phyloP scores from a whole-genome alignment of 64 coral and sea anemone genomes.

The Stichodactyla helianthus region DNA sequence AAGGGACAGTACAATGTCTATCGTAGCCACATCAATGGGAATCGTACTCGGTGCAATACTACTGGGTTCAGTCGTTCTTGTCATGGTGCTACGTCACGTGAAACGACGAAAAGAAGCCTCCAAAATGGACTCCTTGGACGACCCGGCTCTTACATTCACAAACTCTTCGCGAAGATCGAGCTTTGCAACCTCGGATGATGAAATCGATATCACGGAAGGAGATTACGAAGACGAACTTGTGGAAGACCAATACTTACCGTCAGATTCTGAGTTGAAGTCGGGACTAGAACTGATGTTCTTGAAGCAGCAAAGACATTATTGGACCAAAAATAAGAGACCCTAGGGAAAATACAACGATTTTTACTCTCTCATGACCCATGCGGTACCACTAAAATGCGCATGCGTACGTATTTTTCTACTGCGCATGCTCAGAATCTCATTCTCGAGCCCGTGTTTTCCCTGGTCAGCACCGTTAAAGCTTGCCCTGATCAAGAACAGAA shows the following conservation, averaged over 20 bases:
- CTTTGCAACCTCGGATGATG: constrained; percentile 81
- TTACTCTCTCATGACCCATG: background rate
- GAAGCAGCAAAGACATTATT: constrained; percentile 98
- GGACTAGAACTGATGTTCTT: constrained; percentile 95
- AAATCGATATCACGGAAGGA: constrained; percentile 70
- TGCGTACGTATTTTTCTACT: background rate
- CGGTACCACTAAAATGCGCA: background rate
- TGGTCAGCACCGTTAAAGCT: background rate
- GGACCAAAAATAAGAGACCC: constrained; percentile 83
- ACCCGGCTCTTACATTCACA: constrained; percentile 48
- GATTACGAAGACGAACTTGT: constrained; percentile 93
- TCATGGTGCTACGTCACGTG: constrained; percentile 51
- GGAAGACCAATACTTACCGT: constrained; percentile 89
- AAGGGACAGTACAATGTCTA: constrained; percentile 40
- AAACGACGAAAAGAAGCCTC: constrained; percentile 28
- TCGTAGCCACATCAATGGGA: constrained; percentile 67
- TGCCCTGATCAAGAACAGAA: too few relatives aligned
- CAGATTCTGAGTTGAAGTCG: constrained; percentile 96
- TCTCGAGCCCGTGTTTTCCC: background rate
- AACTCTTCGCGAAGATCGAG: constrained; percentile 71
- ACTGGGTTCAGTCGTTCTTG: constrained; percentile 37
- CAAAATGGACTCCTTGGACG: constrained; percentile 56
- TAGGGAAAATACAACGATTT: background rate
- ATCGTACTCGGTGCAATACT: constrained; percentile 62
- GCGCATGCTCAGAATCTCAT: background rate